Base-by-base conservation (phyloP, 2,113 vertebrate species). In the Neolamprologus devosi region DNA sequence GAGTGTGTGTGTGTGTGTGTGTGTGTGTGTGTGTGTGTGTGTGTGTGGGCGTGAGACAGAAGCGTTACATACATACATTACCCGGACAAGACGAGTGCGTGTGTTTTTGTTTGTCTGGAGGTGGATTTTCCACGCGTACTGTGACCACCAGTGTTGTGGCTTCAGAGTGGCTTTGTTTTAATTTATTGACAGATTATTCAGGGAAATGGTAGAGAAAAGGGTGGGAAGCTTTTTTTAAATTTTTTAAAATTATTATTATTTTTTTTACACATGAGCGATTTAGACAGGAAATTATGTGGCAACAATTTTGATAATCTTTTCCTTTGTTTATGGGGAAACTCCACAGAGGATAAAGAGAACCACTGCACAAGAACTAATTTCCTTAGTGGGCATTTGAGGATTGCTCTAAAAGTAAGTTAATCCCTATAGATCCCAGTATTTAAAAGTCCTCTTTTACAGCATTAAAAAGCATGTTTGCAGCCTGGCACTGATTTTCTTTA, bases 91-190 rank as follows among this genome's bases (percentile, higher is more conserved):
- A 81, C 4, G 45, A 60, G 65, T 57, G 87, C 78, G 33, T 79
- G 9, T 73, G 54, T 70, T 68, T 86, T 80, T 86, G 58, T 88
- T 68, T 88, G 54, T 58, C n/a, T 60, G 80, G 57, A 81, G 30
- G 12, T 68, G 78, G 85, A 49, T 49, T 88, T 86, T 84, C 33
- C 37, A 33, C 6, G 2, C 49, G 30, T 8, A 23, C 80, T 33
- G 12, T 91, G 87, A 63, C 90, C 89, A 84, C 80, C 60, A 21
- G 85, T 80, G 89, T 78, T 84, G 80, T 45, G 40, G 51, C 78
- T 60, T 78, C n/a, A 55, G 37, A 17, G 13, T 14, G 33, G 45
- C 19, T 45, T 70, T 14, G 82, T 82, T 45, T 49, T 33, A 33
- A 53, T 2, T 17, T 75, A 16, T 11, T 88, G 70, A 85, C 78